Conservation (phyloP, 2,797 vertebrate species). For the Microctenopoma lineatum region DNA sequence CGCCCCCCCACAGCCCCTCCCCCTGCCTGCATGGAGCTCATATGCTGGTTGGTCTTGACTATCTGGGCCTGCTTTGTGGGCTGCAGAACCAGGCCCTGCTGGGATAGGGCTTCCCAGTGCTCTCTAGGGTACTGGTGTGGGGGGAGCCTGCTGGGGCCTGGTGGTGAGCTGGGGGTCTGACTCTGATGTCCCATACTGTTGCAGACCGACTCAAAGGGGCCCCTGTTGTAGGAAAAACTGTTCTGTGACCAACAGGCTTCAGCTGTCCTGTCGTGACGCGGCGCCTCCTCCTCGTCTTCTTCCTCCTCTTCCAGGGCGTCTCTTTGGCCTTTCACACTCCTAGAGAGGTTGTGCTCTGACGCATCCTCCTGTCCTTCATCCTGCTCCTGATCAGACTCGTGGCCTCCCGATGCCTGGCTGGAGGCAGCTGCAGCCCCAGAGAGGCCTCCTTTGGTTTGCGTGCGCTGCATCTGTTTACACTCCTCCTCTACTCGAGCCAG, state of each 20-base stretch:
- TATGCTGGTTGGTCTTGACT: slow-evolving; percentile 95
- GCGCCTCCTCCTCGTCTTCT: slow-evolving; percentile 52
- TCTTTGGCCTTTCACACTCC: slow-evolving; percentile 74
- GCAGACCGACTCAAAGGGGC: slow-evolving; percentile 76
- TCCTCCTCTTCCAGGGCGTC: slow-evolving; percentile 85
- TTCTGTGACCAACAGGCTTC: slow-evolving; percentile 79
- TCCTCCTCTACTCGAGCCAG: slow-evolving; percentile 95
- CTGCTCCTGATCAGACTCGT: slow-evolving; percentile 87
- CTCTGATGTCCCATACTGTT: slow-evolving; percentile 65
- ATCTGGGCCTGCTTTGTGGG: slow-evolving; percentile 96
- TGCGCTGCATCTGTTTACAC: slow-evolving; percentile 92
- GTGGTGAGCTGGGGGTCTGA: slow-evolving; percentile 76
- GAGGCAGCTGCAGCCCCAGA: slow-evolving; percentile 66
- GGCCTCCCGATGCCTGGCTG: slow-evolving; percentile 76
- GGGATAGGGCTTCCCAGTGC: slow-evolving; percentile 83
- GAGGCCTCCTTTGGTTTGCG: slow-evolving; percentile 87
- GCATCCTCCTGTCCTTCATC: slow-evolving; percentile 82
- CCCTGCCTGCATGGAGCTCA: slow-evolving; percentile 84
- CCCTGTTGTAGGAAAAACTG: slow-evolving; percentile 81
- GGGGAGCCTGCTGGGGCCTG: slow-evolving; percentile 69
- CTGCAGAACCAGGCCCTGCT: slow-evolving; percentile 88
- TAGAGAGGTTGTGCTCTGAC: slow-evolving; percentile 65
- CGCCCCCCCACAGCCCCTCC: slow-evolving; percentile 66
- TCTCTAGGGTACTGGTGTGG: slow-evolving; percentile 80
- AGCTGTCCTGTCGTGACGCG: slow-evolving; percentile 65